Base-by-base conservation (phyloP, 1,140 invertebrate genomes). In the Pristionchus pacificus region DNA sequence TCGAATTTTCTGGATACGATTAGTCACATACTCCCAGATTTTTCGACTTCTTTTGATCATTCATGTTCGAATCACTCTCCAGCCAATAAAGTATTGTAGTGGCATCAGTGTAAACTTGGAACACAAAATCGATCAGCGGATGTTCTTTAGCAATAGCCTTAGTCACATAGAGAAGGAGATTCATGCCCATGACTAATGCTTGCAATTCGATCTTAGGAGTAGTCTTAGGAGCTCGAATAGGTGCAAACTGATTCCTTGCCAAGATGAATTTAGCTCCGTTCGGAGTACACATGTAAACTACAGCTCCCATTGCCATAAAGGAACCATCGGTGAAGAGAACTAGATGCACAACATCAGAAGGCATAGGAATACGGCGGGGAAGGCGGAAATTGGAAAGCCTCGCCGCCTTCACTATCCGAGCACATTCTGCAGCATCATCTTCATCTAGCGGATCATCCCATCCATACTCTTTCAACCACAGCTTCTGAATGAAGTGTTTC, bases 241-340 rank as follows among this genome's bases (percentile, higher is more conserved):
- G n/a, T 33, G 49, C 15, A 13, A 49, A 55, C 15, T 72, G 30
- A 49, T 25, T 14, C 25, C 49, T 28, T 2, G 67, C 28, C 2
- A 58, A 24, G 14, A 74, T 2, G 1, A 27, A n/a, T 59, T 28
- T 25, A 1, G 71, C 65, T 33, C 15, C 24, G 19, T 10, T 64
- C 10, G 62, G 10, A 13, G 24, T 13, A 64, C n/a, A 14, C 19
- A 25, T 28, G 15, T 15, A 74, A 72, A 32, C 30, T 73, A 30
- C 68, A 70, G n/a, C 27, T 38, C 70, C 70, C 15, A 38, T 61
- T 19, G 33, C 70, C 1, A n/a, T 27, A 3, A 33, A 33, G 2
- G 72, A 75, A 13, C 71, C 70, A 33, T 72, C 70, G 2, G 55
- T 57, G 24, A 72, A 72, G 14, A n/a, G 25, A 25, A 74, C 71